Percentiles rank a stretch among this genome's conserved stretches.
These are phyloP conservation scores for Saccostrea glomerata DNA, from an alignment of 1,140 invertebrate genomes.

Conservation along the genomic window DNA sequence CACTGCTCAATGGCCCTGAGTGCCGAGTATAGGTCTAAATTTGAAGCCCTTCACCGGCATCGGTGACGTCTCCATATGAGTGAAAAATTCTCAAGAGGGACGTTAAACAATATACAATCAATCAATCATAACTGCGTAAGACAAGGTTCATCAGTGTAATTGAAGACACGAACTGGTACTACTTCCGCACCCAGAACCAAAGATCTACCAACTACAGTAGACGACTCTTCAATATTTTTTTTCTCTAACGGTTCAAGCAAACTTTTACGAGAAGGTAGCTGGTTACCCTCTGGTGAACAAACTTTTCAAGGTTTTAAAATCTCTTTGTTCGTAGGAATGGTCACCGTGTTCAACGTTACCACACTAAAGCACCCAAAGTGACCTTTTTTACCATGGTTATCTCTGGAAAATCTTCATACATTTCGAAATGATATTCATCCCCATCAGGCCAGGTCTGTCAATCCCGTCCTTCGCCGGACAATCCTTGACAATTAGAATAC, in stretches of 20 bases:
- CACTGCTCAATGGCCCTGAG: too few species aligned
- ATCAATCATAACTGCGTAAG: too few species aligned
- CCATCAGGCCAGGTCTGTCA: slow-evolving; percentile 25
- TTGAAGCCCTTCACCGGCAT: too few species aligned
- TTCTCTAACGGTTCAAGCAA: slow-evolving; percentile 4
- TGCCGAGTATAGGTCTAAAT: too few species aligned
- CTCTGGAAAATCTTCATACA: neutral
- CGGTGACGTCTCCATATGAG: too few species aligned
- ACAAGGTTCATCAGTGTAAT: too few species aligned
- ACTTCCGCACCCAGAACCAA: too few species aligned
- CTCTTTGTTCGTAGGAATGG: slow-evolving; percentile 37
- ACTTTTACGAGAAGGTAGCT: too few species aligned
- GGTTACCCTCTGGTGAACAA: too few species aligned
- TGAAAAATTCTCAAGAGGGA: too few species aligned
- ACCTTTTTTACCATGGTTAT: neutral
- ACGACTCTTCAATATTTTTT: neutral
- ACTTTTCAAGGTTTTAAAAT: neutral
- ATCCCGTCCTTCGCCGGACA: slow-evolving; percentile 15
- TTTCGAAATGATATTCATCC: slow-evolving; percentile 22
- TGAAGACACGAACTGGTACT: too few species aligned
- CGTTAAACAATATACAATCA: too few species aligned
- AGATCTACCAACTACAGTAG: neutral
- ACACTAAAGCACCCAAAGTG: slow-evolving; percentile 13
- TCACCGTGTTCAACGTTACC: neutral
- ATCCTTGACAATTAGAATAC: slow-evolving; percentile 42